Percentiles rank a stretch among this genome's conserved stretches.
phyloP scores from a whole-genome alignment of 2,113 vertebrate species.

The Corythoichthys intestinalis region DNA sequence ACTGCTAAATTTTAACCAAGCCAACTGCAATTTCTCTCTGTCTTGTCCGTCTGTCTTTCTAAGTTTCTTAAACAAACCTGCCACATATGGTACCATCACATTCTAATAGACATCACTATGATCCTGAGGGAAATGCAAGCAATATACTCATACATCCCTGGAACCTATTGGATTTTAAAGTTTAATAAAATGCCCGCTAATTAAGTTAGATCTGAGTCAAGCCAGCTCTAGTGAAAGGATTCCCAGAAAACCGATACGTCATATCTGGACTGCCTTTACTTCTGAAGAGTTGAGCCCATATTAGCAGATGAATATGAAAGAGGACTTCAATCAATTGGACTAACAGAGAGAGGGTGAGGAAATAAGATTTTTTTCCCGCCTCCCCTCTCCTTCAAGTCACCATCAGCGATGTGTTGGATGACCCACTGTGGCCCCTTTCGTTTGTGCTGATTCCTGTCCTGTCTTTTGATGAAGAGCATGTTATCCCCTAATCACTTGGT shows the following conservation, averaged over 20 bases:
- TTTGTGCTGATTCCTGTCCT: conserved; percentile 43
- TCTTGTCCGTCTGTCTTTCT: too few relatives aligned
- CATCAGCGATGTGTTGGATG: conserved; percentile 55
- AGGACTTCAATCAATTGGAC: conserved; percentile 13
- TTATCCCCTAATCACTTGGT: neutral
- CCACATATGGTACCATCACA: neutral
- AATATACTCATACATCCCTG: neutral
- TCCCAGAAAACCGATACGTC: neutral
- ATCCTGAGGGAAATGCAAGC: neutral
- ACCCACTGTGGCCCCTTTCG: conserved; percentile 54
- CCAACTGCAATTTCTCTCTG: too few relatives aligned
- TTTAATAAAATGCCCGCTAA: neutral
- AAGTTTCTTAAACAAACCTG: too few relatives aligned
- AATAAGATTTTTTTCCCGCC: conserved; percentile 33
- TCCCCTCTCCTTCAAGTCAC: conserved; percentile 20
- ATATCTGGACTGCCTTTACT: neutral
- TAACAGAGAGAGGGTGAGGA: neutral
- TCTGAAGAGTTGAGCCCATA: neutral
- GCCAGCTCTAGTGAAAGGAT: neutral
- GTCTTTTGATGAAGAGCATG: conserved; percentile 1
- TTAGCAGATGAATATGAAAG: conserved; percentile 35
- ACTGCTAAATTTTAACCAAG: too few relatives aligned
- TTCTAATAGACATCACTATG: neutral
- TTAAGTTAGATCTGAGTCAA: neutral
- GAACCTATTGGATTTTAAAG: neutral